Evolutionary conservation across 37 sponge, comb jelly and placozoan species (phyloP), one percentile per base, ranked within the genome.

Genomic region (Cladorhizidae sp.): DNA sequence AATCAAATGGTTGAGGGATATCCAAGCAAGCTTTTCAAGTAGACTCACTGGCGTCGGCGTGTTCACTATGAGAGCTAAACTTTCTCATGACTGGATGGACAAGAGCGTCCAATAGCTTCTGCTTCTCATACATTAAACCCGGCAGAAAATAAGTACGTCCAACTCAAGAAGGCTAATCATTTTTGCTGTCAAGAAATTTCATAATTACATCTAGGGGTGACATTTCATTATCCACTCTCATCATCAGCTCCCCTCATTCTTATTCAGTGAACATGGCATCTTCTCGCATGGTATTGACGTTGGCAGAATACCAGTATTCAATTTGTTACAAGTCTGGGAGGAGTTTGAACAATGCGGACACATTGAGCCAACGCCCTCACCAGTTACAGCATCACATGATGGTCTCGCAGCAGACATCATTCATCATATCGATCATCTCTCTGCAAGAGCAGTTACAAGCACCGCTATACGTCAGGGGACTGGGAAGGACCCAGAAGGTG

Each of bases 141-240:
- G 20, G 73, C 73, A 7, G 73, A 72, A 37, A 8, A n/a, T 6
- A 29, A 72, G 2, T 72, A 72, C n/a, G 15, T 52, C 39, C 73
- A 49, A 23, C 51, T 72, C 20, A 52, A 72, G 51, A 11, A n/a
- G 41, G 28, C 52, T 52, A 3, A 50, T 42, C 15, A 26, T 72
- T 17, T 72, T 49, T 72, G 73, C 25, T 7, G 73, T 72, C 5
- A 72, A 72, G 26, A 72, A 72, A 31, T 72, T 69, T 37, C 70
- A 69, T 37, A 11, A 45, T n/a, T 72, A 72, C 73, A n/a, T 72
- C 29, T 45, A 49, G 20, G 73, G 73, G 5, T 49, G 73, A 72
- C 50, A 8, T 8, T 72, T 72, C 26, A 45, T 45, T 42, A 72
- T 72, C 40, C 18, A 72, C 26, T 72, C 73, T 7, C 52, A 72